Conservation (phyloP, 2,797 vertebrate species). For the Spheniscus humboldti region DNA sequence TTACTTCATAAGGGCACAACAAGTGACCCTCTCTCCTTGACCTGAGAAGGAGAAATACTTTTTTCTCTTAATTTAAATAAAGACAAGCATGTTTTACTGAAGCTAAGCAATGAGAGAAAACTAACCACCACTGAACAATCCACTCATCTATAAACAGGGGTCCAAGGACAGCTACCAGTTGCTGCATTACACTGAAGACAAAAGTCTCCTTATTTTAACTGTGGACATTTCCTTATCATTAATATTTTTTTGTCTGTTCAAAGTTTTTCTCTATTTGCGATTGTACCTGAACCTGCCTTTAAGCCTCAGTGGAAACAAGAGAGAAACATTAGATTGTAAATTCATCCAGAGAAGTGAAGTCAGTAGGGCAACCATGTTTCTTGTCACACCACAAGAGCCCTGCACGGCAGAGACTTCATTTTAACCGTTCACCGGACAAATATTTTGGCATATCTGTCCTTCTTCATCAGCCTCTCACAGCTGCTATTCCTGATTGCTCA, state of each 20-base stretch:
- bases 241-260: neutral
- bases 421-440: neutral
- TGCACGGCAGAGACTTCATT: neutral
- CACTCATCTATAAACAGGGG: neutral
- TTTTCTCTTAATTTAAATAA: neutral
- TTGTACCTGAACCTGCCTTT: neutral
- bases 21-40: neutral
- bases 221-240: neutral
- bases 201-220: neutral
- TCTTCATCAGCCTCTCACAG: neutral
- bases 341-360: neutral
- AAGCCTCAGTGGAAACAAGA: neutral
- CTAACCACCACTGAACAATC: neutral
- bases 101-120: neutral
- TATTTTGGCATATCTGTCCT: constrained; percentile 2
- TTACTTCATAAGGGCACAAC: neutral
- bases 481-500: constrained; percentile 13
- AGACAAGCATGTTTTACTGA: neutral
- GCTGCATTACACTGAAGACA: neutral
- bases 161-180: neutral
- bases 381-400: neutral
- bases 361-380: neutral
- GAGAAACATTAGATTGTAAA: neutral
- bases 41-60: neutral
- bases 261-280: neutral